Evolutionary conservation across 2,113 vertebrate genomes (phyloP).

Genomic region (Tenebrosternarchus preto): DNA sequence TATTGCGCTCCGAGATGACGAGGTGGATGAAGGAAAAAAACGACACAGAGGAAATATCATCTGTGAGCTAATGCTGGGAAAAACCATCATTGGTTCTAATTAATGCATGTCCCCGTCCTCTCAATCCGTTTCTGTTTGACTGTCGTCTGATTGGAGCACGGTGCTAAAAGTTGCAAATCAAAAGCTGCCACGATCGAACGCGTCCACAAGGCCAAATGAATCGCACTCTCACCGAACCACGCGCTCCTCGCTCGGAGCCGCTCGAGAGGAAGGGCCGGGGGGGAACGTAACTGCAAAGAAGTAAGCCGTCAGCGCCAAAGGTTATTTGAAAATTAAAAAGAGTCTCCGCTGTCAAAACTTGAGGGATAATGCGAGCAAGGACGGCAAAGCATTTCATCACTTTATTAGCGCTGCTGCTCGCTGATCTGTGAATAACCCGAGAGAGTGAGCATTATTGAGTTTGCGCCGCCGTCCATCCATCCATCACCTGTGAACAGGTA

Average conservation of each 20-base stretch:
- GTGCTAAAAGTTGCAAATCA: slow-evolving; percentile 57
- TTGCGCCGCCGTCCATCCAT: slow-evolving; percentile 83
- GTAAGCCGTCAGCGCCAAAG: slow-evolving; percentile 55
- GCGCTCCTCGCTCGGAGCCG: background rate
- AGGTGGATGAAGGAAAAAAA: slow-evolving; percentile 21
- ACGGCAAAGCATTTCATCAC: slow-evolving; percentile 80
- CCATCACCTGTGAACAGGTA: slow-evolving; percentile 78
- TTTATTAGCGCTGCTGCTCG: slow-evolving; percentile 82
- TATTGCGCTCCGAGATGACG: slow-evolving; percentile 44
- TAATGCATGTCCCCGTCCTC: slow-evolving; percentile 47
- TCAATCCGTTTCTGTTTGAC: slow-evolving; percentile 54
- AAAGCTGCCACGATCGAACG: slow-evolving; percentile 47
- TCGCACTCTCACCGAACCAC: slow-evolving; percentile 10
- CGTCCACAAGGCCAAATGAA: slow-evolving; percentile 42
- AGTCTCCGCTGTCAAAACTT: slow-evolving; percentile 74
- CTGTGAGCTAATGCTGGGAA: slow-evolving; percentile 41
- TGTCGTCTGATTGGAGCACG: slow-evolving; percentile 54
- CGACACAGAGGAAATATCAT: slow-evolving; percentile 47
- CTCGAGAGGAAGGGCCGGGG: slow-evolving; percentile 3
- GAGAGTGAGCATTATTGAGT: slow-evolving; percentile 82
- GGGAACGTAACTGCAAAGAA: slow-evolving; percentile 28
- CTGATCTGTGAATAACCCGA: slow-evolving; percentile 86
- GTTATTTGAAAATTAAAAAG: slow-evolving; percentile 77
- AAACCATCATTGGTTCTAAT: slow-evolving; percentile 56
- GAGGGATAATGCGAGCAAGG: slow-evolving; percentile 77